Percentiles rank a stretch among this genome's conserved stretches.
phyloP scores from a whole-genome alignment of 1,140 invertebrate genomes.

The Dreissena polymorpha region DNA sequence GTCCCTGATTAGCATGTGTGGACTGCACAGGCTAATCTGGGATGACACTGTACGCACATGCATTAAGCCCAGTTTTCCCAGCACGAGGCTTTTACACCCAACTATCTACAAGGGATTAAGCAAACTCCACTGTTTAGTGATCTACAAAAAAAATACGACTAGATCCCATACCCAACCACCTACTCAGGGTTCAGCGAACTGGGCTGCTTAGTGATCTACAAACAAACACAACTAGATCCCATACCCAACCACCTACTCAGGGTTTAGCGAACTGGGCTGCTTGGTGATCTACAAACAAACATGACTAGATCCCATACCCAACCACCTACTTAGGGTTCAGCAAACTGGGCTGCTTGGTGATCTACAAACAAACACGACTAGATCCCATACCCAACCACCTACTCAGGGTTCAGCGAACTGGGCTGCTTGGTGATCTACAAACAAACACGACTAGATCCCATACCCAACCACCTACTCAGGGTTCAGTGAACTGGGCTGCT shows the following conservation, averaged over 20 bases:
- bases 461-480: constrained; percentile 64
- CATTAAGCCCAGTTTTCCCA: no score
- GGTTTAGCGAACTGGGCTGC: constrained; percentile 79
- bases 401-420: constrained; percentile 75
- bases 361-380: no score
- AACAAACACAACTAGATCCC: no score
- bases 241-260: constrained; percentile 65
- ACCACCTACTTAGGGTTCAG: constrained; percentile 76
- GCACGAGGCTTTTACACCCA: not conserved
- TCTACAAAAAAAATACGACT: no score
- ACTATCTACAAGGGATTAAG: constrained; percentile 75
- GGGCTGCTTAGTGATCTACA: constrained; percentile 80
- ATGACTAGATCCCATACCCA: no score
- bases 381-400: constrained; percentile 47
- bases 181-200: constrained; percentile 76
- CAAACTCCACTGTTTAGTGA: constrained; percentile 79
- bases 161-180: constrained; percentile 40
- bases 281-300: constrained; percentile 79
- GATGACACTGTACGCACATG: no score
- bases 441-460: no score
- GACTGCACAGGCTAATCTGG: no score
- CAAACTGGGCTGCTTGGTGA: constrained; percentile 79
- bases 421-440: constrained; percentile 80
- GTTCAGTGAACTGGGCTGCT: constrained; percentile 79
- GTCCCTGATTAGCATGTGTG: no score